Evolutionary conservation across 2,888 invertebrate genomes (phyloP).

Genomic region (Orthosia gothica): DNA sequence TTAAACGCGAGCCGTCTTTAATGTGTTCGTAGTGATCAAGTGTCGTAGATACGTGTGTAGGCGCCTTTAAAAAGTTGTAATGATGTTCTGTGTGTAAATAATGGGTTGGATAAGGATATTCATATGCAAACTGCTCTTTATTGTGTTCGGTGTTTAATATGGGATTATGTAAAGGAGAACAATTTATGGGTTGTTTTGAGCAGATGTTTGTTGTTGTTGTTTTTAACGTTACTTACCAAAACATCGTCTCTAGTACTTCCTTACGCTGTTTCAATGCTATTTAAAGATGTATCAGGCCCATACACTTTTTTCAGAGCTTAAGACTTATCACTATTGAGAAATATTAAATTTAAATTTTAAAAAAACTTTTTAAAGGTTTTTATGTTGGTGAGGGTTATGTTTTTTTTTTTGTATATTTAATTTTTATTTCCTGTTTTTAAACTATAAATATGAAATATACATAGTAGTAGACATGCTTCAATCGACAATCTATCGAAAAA

Average conservation of each 20-base stretch:
- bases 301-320: no score
- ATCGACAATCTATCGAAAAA: no score
- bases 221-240: neutral
- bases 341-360: no score
- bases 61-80: constrained; percentile 81
- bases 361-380: no score
- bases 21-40: constrained; percentile 86
- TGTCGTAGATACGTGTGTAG: constrained; percentile 79
- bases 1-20: constrained; percentile 89
- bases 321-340: neutral
- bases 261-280: neutral
- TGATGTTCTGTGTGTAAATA: constrained; percentile 79
- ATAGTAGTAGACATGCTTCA: no score
- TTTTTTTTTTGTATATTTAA: no score
- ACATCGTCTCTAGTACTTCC: neutral
- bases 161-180: constrained; percentile 46
- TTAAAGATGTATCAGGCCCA: neutral
- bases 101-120: constrained; percentile 79
- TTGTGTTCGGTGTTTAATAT: constrained; percentile 57
- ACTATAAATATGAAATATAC: no score
- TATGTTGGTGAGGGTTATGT: no score
- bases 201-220: constrained; percentile 27
- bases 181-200: constrained; percentile 25
- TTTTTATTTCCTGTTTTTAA: no score
- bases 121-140: constrained; percentile 79